phyloP scores from a whole-genome alignment of 2,113 vertebrate genomes.

The Ochotona curzoniae region DNA sequence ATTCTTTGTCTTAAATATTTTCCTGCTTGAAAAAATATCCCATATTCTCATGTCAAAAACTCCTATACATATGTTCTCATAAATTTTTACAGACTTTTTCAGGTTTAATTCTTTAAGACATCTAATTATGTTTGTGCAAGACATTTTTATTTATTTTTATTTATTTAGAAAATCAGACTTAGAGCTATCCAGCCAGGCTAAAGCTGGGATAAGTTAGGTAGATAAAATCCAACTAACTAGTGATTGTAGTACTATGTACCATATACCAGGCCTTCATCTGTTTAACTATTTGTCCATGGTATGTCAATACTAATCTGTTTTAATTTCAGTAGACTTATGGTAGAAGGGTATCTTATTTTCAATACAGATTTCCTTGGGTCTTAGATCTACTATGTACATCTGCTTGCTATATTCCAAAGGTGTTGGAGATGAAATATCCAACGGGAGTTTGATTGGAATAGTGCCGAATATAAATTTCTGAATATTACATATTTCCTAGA shows the following conservation, averaged over 20 bases:
- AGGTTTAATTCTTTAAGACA: constrained; percentile 4
- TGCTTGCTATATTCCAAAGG: background rate
- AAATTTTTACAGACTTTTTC: background rate
- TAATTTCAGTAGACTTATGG: background rate
- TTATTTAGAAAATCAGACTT: too few species aligned
- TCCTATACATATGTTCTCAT: background rate
- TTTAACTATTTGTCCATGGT: background rate
- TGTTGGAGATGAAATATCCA: background rate
- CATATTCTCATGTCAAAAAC: background rate
- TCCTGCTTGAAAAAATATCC: background rate
- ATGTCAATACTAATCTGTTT: background rate
- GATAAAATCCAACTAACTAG: background rate
- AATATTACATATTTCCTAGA: background rate
- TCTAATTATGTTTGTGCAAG: constrained; percentile 15
- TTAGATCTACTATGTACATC: constrained; percentile 7
- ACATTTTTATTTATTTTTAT: background rate
- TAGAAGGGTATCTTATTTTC: background rate
- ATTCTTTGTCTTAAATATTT: background rate
- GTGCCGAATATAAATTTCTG: background rate
- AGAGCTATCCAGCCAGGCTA: too few species aligned
- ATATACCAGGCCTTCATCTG: background rate
- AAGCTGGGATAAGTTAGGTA: background rate
- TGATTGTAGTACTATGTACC: background rate
- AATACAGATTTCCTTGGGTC: background rate
- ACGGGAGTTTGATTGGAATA: constrained; percentile 11